phyloP scores from a whole-genome alignment of 2,113 vertebrate genomes.

The Sciurus niger region DNA sequence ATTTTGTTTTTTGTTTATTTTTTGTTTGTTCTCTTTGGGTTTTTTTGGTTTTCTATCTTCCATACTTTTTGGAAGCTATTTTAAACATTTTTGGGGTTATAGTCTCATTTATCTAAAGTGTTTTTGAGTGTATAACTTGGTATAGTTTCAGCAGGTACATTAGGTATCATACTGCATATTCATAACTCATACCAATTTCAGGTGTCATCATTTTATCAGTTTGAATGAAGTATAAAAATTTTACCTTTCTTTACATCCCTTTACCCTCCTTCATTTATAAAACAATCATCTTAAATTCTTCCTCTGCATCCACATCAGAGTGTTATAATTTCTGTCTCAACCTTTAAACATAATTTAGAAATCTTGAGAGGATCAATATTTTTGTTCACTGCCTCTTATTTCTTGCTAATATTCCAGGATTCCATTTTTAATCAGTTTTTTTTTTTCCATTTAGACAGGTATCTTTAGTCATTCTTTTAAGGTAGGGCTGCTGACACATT shows the following conservation, averaged over 20 bases:
- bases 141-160: not conserved
- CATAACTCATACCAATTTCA: not conserved
- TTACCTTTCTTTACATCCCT: not conserved
- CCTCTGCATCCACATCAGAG: not conserved
- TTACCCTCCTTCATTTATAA: not conserved
- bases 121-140: not conserved
- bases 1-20: conserved; percentile 4
- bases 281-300: conserved; percentile 1
- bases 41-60: conserved; percentile 16
- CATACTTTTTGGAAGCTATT: not conserved
- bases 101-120: not conserved
- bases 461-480: not conserved
- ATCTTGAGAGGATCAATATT: not conserved
- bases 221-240: not conserved
- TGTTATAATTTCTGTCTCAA: not conserved
- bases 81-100: not conserved
- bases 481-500: not conserved
- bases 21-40: not conserved
- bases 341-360: conserved; percentile 40
- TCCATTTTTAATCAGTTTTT: not conserved
- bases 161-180: not conserved
- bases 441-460: not conserved
- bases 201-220: not conserved
- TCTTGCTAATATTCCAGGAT: not conserved
- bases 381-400: conserved; percentile 22